Evolutionary conservation across 2,797 vertebrate species (phyloP).

Genomic region (Hippocampus kuda): DNA sequence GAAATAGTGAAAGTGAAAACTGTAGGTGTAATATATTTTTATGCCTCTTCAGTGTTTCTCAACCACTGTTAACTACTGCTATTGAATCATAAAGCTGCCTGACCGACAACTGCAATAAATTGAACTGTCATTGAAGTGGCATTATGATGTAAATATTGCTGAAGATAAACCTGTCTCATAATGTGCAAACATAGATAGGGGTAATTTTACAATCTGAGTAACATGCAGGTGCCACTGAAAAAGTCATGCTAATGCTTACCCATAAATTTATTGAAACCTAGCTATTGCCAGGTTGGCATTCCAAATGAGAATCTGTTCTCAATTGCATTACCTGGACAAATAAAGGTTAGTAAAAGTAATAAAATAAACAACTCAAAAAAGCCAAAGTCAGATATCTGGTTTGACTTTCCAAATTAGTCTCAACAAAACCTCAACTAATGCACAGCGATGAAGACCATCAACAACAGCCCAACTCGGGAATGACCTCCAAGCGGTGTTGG

Average conservation of each 20-base stretch:
- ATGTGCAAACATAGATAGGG: not conserved
- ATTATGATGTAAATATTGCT: not conserved
- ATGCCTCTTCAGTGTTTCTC: not conserved
- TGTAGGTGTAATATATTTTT: not conserved
- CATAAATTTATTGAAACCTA: not conserved
- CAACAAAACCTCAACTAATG: not conserved
- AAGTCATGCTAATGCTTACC: not conserved
- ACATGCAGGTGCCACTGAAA: not conserved
- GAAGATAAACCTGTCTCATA: not conserved
- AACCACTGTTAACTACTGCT: not conserved
- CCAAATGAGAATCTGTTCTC: not conserved
- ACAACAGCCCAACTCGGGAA: too few species aligned
- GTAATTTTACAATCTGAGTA: not conserved
- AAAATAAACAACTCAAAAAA: not conserved
- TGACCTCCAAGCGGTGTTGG: too few species aligned
- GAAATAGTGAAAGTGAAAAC: not conserved
- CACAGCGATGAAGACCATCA: conserved; percentile 12
- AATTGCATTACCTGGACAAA: not conserved
- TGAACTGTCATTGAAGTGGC: not conserved
- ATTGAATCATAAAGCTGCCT: too few species aligned
- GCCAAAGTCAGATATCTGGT: not conserved
- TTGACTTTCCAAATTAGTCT: not conserved
- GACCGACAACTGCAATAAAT: not conserved
- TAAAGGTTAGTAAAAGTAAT: not conserved
- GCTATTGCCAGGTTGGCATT: not conserved